Evolutionary conservation across 2,888 invertebrate species (phyloP).

Genomic region (Mythimna lalbum): DNA sequence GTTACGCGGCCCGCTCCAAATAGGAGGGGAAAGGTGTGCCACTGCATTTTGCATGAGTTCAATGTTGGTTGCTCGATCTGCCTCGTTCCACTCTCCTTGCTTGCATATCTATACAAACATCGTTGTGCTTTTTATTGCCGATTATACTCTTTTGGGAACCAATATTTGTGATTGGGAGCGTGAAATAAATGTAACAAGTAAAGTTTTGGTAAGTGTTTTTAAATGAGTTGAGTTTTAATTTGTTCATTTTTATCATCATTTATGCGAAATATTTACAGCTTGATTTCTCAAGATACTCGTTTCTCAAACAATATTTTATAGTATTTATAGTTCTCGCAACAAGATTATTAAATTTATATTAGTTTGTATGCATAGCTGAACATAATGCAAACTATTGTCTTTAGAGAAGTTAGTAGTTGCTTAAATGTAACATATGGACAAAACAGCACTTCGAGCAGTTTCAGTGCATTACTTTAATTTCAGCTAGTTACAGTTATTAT

Average conservation of each 20-base stretch:
- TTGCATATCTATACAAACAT: conserved; percentile 58
- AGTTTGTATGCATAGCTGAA: neutral
- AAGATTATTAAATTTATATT: neutral
- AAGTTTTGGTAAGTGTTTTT: neutral
- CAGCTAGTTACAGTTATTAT: conserved; percentile 16
- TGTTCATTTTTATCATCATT: neutral
- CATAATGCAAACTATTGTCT: neutral
- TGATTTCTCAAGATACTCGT: neutral
- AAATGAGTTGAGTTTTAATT: neutral
- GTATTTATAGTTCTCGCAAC: neutral
- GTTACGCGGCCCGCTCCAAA: conserved; percentile 65
- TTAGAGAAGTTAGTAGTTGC: neutral
- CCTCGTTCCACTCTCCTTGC: conserved; percentile 67
- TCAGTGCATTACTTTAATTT: conserved; percentile 2
- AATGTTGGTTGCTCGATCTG: conserved; percentile 76
- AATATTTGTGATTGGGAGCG: conserved; percentile 18
- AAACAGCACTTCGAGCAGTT: neutral
- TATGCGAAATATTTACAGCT: neutral
- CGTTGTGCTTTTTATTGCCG: conserved; percentile 54
- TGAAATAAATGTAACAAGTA: neutral
- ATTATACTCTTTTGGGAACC: conserved; percentile 41
- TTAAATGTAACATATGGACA: conserved; percentile 15
- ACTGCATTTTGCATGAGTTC: conserved; percentile 87
- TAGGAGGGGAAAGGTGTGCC: conserved; percentile 75
- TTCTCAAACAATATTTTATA: too few species aligned